Evolutionary conservation across 2,113 vertebrate species (phyloP).

Genomic region (Willisornis vidua): DNA sequence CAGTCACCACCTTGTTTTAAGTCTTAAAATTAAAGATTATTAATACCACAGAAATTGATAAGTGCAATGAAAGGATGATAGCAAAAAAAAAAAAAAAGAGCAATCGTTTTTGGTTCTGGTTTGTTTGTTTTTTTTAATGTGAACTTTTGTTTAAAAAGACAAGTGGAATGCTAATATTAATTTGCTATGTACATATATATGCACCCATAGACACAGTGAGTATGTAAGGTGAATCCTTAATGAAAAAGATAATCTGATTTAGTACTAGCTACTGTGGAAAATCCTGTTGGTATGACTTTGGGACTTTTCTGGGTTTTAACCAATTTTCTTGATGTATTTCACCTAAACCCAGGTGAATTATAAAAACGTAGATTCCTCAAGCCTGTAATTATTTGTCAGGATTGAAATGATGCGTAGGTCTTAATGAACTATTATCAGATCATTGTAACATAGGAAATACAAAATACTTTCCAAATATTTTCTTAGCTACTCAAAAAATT

Average conservation of each 20-base stretch:
- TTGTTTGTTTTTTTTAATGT: neutral
- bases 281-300: neutral
- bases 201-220: neutral
- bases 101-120: neutral
- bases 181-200: neutral
- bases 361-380: neutral
- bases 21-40: neutral
- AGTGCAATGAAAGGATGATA: neutral
- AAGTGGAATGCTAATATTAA: neutral
- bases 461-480: neutral
- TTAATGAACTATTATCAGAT: neutral
- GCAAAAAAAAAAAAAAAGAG: neutral
- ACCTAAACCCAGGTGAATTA: neutral
- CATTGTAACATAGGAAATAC: neutral
- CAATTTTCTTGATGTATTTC: neutral
- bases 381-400: neutral
- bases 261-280: neutral
- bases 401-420: neutral
- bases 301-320: neutral
- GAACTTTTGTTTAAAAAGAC: neutral
- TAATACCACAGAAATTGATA: neutral
- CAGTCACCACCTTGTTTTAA: neutral
- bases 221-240: neutral
- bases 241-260: neutral
- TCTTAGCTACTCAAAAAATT: neutral